A percentile compares a stretch with the other conserved stretches of the same genome.
Conservation (phyloP, 2,888 invertebrate genomes). For the Crocallis elinguaria region DNA sequence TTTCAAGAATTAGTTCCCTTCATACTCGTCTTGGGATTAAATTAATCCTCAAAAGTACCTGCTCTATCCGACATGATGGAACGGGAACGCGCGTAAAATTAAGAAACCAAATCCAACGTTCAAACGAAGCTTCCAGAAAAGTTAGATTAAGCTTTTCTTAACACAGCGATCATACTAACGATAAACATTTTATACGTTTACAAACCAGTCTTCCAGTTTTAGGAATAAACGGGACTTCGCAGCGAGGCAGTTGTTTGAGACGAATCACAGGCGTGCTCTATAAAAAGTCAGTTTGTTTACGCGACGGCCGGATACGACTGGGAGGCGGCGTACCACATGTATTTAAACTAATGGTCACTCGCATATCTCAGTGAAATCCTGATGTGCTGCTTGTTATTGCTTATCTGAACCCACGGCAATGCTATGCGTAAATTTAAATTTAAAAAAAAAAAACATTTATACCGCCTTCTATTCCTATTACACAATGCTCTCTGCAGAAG, state of each 20-base stretch:
- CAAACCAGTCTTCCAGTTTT: slow-evolving; percentile 50
- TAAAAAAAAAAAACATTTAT: background rate
- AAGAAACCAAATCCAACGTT: background rate
- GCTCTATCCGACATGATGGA: background rate
- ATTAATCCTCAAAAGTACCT: background rate
- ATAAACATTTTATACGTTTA: slow-evolving; percentile 43
- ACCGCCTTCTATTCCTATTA: background rate
- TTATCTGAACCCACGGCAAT: background rate
- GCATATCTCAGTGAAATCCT: slow-evolving; percentile 7
- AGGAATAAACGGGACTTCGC: slow-evolving; percentile 53
- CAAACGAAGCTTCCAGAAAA: slow-evolving; percentile 4
- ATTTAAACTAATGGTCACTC: slow-evolving; percentile 59
- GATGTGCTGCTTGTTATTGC: slow-evolving; percentile 18
- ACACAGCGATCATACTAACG: slow-evolving; percentile 10
- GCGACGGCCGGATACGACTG: slow-evolving; percentile 69
- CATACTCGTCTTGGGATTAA: background rate
- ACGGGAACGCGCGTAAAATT: background rate
- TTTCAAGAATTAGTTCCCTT: slow-evolving; percentile 4
- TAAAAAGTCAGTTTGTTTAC: slow-evolving; percentile 80
- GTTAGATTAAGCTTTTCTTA: slow-evolving; percentile 11
- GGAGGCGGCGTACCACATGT: slow-evolving; percentile 65
- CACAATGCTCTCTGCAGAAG: slow-evolving; percentile 2
- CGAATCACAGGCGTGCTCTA: slow-evolving; percentile 72
- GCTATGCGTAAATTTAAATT: background rate
- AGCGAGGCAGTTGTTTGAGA: slow-evolving; percentile 58